Evolutionary conservation across 2,888 invertebrate genomes (phyloP).

Genomic region (Labia minor): DNA sequence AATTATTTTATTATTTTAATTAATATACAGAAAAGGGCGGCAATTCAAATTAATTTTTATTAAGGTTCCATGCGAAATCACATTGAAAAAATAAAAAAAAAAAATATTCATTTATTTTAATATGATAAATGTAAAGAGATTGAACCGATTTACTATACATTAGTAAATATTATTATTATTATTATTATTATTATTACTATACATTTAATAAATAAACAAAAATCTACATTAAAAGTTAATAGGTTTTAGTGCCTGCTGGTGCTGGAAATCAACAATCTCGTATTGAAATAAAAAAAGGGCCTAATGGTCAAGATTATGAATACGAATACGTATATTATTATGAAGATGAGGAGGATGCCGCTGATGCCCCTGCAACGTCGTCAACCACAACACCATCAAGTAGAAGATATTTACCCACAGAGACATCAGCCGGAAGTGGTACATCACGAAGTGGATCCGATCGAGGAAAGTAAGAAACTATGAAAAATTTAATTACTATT

Average conservation of each 20-base stretch:
- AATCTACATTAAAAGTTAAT: background rate
- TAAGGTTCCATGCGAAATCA: no score
- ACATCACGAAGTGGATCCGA: background rate
- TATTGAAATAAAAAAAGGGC: conserved; percentile 76
- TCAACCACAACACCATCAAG: conserved; percentile 16
- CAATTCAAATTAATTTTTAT: no score
- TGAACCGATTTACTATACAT: no score
- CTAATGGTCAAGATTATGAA: conserved; percentile 82
- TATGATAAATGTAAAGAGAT: no score
- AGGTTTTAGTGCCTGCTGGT: conserved; percentile 19
- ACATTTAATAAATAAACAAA: no score
- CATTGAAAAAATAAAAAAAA: no score
- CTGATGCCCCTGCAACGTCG: conserved; percentile 19
- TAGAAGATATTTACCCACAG: conserved; percentile 17
- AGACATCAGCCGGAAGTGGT: background rate
- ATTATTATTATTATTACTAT: no score
- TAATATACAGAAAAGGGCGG: no score
- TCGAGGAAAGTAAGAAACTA: background rate
- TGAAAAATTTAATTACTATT: no score
- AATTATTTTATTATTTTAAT: no score
- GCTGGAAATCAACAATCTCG: conserved; percentile 45
- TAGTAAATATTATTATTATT: no score
- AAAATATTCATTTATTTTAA: no score
- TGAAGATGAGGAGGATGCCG: conserved; percentile 55
- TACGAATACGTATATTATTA: conserved; percentile 88